Evolutionary conservation across 2,113 vertebrate species (phyloP).

Genomic region (Aptenodytes patagonicus): DNA sequence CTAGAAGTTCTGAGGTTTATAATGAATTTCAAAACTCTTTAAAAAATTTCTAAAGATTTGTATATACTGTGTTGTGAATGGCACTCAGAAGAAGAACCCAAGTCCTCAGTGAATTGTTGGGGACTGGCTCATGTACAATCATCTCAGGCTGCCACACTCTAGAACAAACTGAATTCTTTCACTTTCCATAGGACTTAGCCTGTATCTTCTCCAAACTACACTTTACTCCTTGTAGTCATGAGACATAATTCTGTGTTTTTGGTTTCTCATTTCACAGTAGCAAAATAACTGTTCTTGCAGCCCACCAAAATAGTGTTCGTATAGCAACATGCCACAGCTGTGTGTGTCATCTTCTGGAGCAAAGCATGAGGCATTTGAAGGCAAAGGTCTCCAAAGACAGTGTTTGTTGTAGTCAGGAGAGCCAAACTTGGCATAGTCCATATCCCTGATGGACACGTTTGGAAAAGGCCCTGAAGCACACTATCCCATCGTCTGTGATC

Average conservation of each 20-base stretch:
- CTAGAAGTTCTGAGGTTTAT: background rate
- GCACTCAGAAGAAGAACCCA: background rate
- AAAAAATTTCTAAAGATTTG: background rate
- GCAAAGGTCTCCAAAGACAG: background rate
- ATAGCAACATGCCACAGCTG: background rate
- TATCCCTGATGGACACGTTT: background rate
- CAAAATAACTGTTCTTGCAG: background rate
- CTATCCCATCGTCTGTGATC: background rate
- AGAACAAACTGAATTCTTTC: background rate
- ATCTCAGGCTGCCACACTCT: background rate
- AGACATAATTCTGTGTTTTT: background rate
- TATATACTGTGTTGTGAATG: background rate
- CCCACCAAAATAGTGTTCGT: background rate
- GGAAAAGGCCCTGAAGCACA: background rate
- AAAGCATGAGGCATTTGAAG: fast-evolving
- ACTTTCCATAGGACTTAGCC: background rate
- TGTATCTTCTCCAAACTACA: background rate
- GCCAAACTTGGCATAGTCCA: background rate
- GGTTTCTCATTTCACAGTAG: background rate
- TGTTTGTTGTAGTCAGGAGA: background rate
- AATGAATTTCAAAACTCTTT: background rate
- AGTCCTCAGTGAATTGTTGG: background rate
- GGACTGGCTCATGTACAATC: background rate
- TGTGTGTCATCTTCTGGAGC: background rate
- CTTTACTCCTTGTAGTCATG: background rate